Conservation (phyloP, 2,888 invertebrate genomes). For the Mimachlamys varia region DNA sequence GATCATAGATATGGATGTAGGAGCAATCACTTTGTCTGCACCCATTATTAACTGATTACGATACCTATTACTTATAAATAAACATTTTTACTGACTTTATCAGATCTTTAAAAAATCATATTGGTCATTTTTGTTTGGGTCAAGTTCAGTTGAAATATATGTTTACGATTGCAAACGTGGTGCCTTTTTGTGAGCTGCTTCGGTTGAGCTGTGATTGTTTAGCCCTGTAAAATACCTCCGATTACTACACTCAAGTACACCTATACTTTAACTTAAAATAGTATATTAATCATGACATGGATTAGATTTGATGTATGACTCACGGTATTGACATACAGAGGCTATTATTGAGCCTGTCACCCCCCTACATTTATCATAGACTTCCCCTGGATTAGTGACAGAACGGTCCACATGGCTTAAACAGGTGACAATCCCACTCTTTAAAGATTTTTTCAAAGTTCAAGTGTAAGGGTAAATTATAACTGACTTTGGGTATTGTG, state of each 20-base stretch:
- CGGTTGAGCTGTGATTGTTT: constrained; percentile 6
- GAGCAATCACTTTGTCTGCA: too few relatives aligned
- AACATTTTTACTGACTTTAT: neutral
- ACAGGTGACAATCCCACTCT: neutral
- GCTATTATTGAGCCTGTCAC: neutral
- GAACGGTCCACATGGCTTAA: neutral
- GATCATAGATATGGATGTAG: too few relatives aligned
- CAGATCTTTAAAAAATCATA: neutral
- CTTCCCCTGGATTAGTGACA: neutral
- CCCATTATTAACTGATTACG: too few relatives aligned
- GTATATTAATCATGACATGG: constrained; percentile 23
- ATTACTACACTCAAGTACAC: constrained; percentile 22
- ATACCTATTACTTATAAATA: too few relatives aligned
- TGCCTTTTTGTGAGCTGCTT: neutral
- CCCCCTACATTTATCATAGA: neutral
- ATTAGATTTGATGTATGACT: constrained; percentile 33
- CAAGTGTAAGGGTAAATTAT: neutral
- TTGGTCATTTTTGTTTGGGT: neutral
- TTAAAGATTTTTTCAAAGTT: neutral
- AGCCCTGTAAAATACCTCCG: neutral
- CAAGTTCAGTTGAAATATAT: neutral
- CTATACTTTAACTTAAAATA: constrained; percentile 13
- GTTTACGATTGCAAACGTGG: neutral
- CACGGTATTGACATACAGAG: neutral
- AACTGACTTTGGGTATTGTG: neutral